Percentiles rank a stretch among this genome's conserved stretches.
phyloP scores from a whole-genome alignment of 2,888 invertebrate genomes.

The Eupeodes luniger region DNA sequence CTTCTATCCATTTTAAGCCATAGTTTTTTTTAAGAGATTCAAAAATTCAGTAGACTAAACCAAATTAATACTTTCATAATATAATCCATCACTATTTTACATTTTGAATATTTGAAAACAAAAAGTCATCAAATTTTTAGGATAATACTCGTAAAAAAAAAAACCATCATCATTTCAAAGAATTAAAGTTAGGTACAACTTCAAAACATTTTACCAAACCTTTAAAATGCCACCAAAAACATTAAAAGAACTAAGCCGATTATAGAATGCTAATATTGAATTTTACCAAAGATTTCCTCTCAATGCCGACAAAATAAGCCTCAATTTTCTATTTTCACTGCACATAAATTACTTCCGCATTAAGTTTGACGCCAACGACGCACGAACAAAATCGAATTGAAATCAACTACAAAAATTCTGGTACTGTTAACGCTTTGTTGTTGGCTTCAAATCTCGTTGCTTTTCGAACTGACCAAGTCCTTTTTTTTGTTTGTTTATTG shows the following conservation, averaged over 20 bases:
- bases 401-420: not conserved
- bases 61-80: not conserved
- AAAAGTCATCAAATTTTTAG: not conserved
- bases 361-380: not conserved
- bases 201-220: not conserved
- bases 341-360: constrained; percentile 48
- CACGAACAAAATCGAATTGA: not conserved
- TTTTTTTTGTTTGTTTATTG: no score
- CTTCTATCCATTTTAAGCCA: no score
- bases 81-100: not conserved
- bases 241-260: constrained; percentile 5
- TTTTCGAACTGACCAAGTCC: no score
- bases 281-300: not conserved
- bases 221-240: not conserved
- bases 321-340: constrained; percentile 39
- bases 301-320: not conserved
- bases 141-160: not conserved
- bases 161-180: not conserved
- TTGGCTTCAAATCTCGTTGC: no score
- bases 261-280: constrained; percentile 14
- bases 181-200: not conserved
- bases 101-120: not conserved
- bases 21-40: no score
- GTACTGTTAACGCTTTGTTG: no score
- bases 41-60: no score